phyloP scores from a whole-genome alignment of 2,888 invertebrate genomes.

The Caenorhabditis parvicauda region DNA sequence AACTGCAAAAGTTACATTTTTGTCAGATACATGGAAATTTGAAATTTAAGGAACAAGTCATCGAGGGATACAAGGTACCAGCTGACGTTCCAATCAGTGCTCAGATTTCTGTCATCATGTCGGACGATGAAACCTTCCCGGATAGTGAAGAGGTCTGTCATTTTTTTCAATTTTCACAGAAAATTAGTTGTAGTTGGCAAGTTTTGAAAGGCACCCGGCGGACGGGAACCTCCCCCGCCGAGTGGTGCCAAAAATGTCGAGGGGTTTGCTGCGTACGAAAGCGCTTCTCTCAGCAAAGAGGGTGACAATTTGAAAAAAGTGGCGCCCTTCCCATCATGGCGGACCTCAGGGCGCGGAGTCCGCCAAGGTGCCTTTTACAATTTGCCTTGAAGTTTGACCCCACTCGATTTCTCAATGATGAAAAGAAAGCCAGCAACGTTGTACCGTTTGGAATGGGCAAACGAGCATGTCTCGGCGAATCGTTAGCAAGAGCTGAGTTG shows the following conservation, averaged over 20 bases:
- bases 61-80: conserved; percentile 19
- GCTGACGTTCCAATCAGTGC: conserved; percentile 23
- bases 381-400: no score
- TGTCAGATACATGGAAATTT: background rate
- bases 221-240: no score
- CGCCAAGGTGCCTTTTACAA: no score
- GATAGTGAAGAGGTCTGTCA: conserved; percentile 7
- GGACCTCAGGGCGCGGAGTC: background rate
- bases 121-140: conserved; percentile 21
- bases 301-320: no score
- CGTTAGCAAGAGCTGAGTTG: conserved; percentile 36
- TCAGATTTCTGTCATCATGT: conserved; percentile 24
- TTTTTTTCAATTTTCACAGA: background rate
- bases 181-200: background rate
- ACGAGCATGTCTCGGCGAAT: conserved; percentile 35
- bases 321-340: no score
- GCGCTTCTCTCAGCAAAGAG: no score
- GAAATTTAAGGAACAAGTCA: background rate
- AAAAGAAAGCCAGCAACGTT: conserved; percentile 17
- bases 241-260: no score
- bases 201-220: no score
- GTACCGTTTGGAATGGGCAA: conserved; percentile 42
- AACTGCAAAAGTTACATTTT: conserved; percentile 3
- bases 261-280: no score
- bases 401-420: conserved; percentile 20